Evolutionary conservation across 2,888 invertebrate genomes (phyloP).

Genomic region (Xanthia icteritia): DNA sequence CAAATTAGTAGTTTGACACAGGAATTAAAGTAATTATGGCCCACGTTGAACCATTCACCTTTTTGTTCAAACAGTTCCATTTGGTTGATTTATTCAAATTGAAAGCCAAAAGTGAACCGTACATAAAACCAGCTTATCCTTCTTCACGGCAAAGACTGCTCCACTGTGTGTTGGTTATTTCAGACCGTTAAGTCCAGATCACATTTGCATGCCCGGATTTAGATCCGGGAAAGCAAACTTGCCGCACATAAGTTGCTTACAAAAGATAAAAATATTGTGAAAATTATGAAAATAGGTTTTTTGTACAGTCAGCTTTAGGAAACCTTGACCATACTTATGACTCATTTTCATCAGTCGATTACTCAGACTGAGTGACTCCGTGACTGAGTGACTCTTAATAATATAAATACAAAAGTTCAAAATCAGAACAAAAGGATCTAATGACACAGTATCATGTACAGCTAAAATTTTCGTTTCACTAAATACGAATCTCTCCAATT

Average conservation of each 20-base stretch:
- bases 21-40: neutral
- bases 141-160: neutral
- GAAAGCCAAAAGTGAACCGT: neutral
- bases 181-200: neutral
- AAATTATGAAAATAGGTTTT: neutral
- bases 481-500: constrained; percentile 42
- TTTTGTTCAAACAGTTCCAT: neutral
- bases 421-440: constrained; percentile 10
- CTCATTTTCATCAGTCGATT: too few species aligned
- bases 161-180: neutral
- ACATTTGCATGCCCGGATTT: constrained; percentile 1
- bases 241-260: neutral
- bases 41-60: neutral
- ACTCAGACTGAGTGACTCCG: too few species aligned
- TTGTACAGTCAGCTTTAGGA: too few species aligned
- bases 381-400: too few species aligned
- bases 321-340: too few species aligned
- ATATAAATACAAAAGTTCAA: neutral
- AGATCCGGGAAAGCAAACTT: neutral
- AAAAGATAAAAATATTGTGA: neutral
- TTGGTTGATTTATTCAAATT: neutral
- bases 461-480: constrained; percentile 46
- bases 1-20: too few species aligned
- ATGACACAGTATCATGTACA: neutral
- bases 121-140: neutral